Evolutionary conservation across 2,888 invertebrate species (phyloP).

Genomic region (Andrena trimmerana): DNA sequence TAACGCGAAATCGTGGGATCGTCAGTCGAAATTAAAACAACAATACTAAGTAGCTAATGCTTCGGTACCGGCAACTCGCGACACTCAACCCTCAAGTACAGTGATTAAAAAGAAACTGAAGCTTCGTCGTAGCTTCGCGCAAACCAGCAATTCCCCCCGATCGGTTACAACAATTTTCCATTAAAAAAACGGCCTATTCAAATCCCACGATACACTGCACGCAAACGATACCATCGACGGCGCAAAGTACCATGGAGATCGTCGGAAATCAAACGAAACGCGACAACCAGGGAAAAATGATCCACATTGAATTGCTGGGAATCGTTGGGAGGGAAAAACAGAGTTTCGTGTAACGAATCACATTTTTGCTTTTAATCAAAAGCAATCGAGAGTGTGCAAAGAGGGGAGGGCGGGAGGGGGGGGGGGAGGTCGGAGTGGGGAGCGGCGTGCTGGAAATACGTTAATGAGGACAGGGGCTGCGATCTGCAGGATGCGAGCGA

Average conservation of each 20-base stretch:
- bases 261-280: not conserved
- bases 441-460: not conserved
- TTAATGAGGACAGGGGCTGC: not conserved
- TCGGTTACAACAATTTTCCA: not conserved
- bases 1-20: constrained; percentile 1
- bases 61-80: not conserved
- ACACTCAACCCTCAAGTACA: not conserved
- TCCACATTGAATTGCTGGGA: not conserved
- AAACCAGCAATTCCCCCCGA: too few species aligned
- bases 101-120: not conserved
- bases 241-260: not conserved
- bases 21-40: not conserved
- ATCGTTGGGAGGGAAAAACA: not conserved
- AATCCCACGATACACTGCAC: not conserved
- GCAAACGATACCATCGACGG: not conserved
- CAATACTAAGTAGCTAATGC: not conserved
- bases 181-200: not conserved
- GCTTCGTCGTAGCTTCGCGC: not conserved
- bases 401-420: not conserved
- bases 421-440: not conserved
- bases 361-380: not conserved
- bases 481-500: not conserved
- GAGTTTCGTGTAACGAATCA: not conserved
- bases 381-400: not conserved
- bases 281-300: not conserved